Evolutionary conservation across 2,888 invertebrate genomes (phyloP).

Genomic region (Nomada goodeniana): DNA sequence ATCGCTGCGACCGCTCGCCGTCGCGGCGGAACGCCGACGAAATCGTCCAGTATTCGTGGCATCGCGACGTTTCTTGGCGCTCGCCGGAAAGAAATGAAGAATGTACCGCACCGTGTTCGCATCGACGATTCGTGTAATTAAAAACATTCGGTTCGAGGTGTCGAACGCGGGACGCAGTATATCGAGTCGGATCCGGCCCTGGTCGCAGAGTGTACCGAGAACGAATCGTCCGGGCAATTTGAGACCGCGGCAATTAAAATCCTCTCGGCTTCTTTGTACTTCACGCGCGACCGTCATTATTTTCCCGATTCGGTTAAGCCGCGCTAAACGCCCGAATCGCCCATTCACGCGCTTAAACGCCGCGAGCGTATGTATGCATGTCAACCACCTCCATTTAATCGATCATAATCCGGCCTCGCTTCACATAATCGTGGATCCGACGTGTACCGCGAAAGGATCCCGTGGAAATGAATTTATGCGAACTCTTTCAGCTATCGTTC

Average conservation of each 20-base stretch:
- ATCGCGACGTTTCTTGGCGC: not conserved
- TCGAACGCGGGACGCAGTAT: no score
- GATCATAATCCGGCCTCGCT: conserved; percentile 42
- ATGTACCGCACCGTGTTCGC: not conserved
- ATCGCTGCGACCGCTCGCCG: not conserved
- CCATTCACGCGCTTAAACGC: conserved; percentile 23
- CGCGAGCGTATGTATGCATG: not conserved
- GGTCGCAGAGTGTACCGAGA: not conserved
- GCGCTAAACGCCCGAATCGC: conserved; percentile 10
- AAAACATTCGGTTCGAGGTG: not conserved
- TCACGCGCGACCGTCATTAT: not conserved
- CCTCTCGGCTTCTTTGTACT: not conserved
- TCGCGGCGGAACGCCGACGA: no score
- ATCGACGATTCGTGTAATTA: not conserved
- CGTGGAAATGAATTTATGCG: conserved; percentile 54
- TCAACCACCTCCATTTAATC: conserved; percentile 31
- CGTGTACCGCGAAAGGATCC: conserved; percentile 24
- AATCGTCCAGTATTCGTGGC: not conserved
- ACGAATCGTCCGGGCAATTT: not conserved
- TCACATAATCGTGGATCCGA: conserved; percentile 29
- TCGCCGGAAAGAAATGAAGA: not conserved
- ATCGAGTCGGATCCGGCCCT: not conserved
- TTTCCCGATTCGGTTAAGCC: not conserved
- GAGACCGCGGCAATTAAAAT: conserved; percentile 10
- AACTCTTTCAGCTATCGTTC: conserved; percentile 43